Base-by-base conservation (phyloP, 30 jellyfish, hydroid and myxozoan species). In the Hydractinia symbiolongicarpus region DNA sequence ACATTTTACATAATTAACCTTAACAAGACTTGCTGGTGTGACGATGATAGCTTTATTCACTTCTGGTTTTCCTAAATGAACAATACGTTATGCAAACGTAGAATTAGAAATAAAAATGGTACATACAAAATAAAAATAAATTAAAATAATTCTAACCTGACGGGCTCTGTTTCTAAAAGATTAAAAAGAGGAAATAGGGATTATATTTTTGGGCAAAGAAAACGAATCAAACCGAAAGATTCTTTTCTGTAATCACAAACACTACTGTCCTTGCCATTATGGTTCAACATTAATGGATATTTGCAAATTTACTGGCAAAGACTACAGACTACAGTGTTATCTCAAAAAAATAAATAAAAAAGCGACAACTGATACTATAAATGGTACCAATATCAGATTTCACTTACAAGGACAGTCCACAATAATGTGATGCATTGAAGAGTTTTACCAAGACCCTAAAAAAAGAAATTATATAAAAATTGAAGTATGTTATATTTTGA, bases 361-460 rank as follows among this genome's bases (percentile, higher is more conserved):
- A n/a, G n/a, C n/a, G n/a, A n/a, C n/a, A n/a, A n/a, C n/a, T n/a
- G n/a, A n/a, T n/a, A n/a, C n/a, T n/a, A n/a, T n/a, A n/a, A n/a
- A n/a, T n/a, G n/a, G n/a, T n/a, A n/a, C n/a, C n/a, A n/a, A n/a
- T n/a, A n/a, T n/a, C n/a, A n/a, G n/a, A n/a, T n/a, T n/a, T n/a
- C n/a, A n/a, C 85, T 66, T 86, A 94, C 99, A 95, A 94, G 67
- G 50, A 94, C 64, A 8, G 99, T 94, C 89, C 90, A 94, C 52
- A 94, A 73, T 50, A 94, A 70, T 5, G 99, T 83, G 53, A 94
- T 94, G 73, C 99, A 94, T 62, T 94, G 99, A 44, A 94, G 86
- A 54, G 99, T 94, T 76, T 94, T 94, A 0, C 99, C 99, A 52
- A 94, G 95, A 77, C 99, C 99, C 99, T 94, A 71, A 4, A 79